Base-by-base conservation (phyloP, 2,113 vertebrate species). In the Pelvicachromis taeniatus region DNA sequence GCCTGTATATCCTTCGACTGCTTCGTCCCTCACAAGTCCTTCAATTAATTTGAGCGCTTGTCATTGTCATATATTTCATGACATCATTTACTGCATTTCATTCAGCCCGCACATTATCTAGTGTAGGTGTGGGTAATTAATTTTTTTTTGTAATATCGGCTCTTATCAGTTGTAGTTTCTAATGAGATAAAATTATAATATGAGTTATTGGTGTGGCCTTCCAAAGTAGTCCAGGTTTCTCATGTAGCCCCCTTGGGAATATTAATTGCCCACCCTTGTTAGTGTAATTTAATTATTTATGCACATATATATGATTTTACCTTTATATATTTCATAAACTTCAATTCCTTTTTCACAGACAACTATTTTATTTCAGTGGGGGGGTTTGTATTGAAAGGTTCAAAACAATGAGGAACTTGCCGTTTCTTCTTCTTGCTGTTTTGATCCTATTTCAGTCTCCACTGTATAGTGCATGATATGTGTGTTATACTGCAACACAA, bases 401-500 rank as follows among this genome's bases (percentile, higher is more conserved):
- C 45, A 59, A 65, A 35, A 85, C 53, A 21, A 58, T 86, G 19
- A 29, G 8, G 35, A 82, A 87, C 50, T 45, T 68, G 26, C 23
- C 29, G 23, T 54, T 58, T 63, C 19, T 63, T 63, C 59, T 54
- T 21, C 68, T 85, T 23, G 9, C 6, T 17, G 54, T 82, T 81
- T 81, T 79, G 75, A 61, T 84, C 59, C n/a, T 35, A 23, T 84
- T 73, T 40, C 59, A 65, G 31, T 54, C 26, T 56, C 35, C 14
- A 52, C 26, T 68, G 68, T 53, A 52, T 65, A 87, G 68, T 50
- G 31, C 58, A 85, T 75, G 19, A 33, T 78, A 31, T 55, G 38
- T 59, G 53, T 77, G 48, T 83, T 79, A 29, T 55, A 9, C 21
- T 92, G 93, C 86, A 93, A 96, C 86, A 89, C 31, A 92, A 96